Evolutionary conservation across 1,140 invertebrate species (phyloP).

Genomic region (Zaprionus davidi): DNA sequence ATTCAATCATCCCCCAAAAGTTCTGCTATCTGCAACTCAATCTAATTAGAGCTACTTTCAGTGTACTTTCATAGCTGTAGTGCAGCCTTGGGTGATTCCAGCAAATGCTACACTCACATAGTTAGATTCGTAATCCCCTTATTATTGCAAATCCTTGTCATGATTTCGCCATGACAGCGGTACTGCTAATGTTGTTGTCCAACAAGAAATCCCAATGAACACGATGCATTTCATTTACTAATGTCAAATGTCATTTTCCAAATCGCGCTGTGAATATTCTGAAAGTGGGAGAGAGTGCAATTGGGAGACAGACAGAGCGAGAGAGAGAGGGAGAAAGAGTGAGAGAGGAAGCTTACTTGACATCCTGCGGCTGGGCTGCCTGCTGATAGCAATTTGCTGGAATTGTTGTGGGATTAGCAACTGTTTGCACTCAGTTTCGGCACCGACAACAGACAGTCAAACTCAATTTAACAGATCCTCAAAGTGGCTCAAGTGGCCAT

Average conservation of each 20-base stretch:
- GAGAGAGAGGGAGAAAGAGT: neutral
- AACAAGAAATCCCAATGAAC: conserved; percentile 34
- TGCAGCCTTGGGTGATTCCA: neutral
- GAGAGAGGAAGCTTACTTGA: neutral
- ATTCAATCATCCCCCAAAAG: neutral
- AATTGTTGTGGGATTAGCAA: conserved; percentile 29
- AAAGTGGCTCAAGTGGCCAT: conserved; percentile 5
- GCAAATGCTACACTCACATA: neutral
- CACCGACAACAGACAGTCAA: neutral
- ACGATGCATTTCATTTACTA: conserved; percentile 35
- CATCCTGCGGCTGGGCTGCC: neutral
- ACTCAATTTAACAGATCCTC: conserved; percentile 29
- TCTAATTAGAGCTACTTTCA: neutral
- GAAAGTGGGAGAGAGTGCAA: neutral
- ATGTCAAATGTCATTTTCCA: conserved; percentile 38
- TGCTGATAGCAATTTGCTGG: conserved; percentile 20
- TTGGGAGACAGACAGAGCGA: neutral
- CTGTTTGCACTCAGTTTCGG: conserved; percentile 15
- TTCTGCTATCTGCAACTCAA: neutral
- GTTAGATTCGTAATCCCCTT: neutral
- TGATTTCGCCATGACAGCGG: neutral
- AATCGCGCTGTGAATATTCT: conserved; percentile 11
- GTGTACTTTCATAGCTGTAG: neutral
- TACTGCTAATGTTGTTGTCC: conserved; percentile 9
- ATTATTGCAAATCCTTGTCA: conserved; percentile 16